phyloP scores from a whole-genome alignment of 2,113 vertebrate species.

The Siniperca chuatsi region DNA sequence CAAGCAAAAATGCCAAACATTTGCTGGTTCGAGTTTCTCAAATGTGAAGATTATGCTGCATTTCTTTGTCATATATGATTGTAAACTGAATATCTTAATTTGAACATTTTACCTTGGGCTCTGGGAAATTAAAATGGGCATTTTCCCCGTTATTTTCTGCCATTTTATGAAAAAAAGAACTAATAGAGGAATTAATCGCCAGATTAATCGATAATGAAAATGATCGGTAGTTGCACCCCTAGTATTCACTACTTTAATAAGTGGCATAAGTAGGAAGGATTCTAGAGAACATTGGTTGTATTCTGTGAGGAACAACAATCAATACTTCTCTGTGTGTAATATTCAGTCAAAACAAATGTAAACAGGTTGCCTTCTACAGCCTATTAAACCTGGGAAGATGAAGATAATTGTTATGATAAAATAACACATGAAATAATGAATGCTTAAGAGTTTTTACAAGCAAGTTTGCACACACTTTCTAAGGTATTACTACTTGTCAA shows the following conservation, averaged over 20 bases:
- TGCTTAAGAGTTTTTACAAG: constrained; percentile 26
- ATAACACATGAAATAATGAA: constrained; percentile 33
- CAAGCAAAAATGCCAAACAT: background rate
- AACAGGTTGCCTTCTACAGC: background rate
- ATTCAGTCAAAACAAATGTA: background rate
- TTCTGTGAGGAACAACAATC: background rate
- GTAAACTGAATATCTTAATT: background rate
- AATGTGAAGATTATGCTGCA: background rate
- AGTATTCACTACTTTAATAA: background rate
- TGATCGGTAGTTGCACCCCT: background rate
- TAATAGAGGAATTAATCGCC: background rate
- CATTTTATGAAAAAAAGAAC: background rate
- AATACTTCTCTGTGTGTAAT: background rate
- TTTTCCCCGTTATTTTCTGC: background rate
- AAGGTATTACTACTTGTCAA: constrained; percentile 69
- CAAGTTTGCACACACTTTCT: constrained; percentile 31
- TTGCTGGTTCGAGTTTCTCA: background rate
- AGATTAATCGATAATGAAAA: background rate
- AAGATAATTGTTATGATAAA: constrained; percentile 2
- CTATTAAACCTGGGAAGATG: background rate
- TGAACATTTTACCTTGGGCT: too few relatives aligned
- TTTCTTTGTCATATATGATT: background rate
- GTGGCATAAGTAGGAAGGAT: background rate
- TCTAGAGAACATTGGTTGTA: background rate
- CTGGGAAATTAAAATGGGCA: too few relatives aligned